Evolutionary conservation across 2,113 vertebrate species (phyloP).

Genomic region (Phyllostomus discolor): DNA sequence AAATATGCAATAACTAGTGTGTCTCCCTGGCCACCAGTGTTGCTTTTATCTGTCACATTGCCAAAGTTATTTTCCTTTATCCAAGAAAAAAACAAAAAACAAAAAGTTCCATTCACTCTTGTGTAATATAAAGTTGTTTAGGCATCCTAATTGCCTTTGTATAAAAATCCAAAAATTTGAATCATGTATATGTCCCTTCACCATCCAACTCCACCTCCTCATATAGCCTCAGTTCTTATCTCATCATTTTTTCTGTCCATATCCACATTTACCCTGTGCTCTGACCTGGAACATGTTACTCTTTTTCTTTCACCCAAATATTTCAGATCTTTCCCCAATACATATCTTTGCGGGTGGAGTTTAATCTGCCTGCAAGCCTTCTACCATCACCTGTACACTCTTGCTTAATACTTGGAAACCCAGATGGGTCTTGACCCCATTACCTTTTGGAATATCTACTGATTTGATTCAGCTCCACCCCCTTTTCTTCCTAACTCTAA

Average conservation of each 20-base stretch:
- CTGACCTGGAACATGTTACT: neutral
- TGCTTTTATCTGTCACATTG: neutral
- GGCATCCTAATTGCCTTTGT: neutral
- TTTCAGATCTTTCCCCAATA: neutral
- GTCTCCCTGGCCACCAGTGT: neutral
- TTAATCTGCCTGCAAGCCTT: neutral
- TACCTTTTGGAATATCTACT: neutral
- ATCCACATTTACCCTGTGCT: neutral
- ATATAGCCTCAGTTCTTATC: neutral
- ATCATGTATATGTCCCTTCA: neutral
- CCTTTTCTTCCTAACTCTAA: neutral
- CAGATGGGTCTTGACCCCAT: neutral
- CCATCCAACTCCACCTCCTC: neutral
- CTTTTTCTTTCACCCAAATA: neutral
- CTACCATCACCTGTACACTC: neutral
- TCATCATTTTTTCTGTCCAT: neutral
- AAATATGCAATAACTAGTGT: too few species aligned
- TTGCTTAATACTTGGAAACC: neutral
- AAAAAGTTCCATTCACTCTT: neutral
- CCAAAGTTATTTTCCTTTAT: neutral
- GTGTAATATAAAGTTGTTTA: neutral
- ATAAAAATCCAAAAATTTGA: neutral
- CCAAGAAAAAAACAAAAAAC: too few species aligned
- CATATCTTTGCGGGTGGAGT: neutral
- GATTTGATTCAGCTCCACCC: neutral